Evolutionary conservation across 2,888 invertebrate species (phyloP).

Genomic region (Trichacis sp.): DNA sequence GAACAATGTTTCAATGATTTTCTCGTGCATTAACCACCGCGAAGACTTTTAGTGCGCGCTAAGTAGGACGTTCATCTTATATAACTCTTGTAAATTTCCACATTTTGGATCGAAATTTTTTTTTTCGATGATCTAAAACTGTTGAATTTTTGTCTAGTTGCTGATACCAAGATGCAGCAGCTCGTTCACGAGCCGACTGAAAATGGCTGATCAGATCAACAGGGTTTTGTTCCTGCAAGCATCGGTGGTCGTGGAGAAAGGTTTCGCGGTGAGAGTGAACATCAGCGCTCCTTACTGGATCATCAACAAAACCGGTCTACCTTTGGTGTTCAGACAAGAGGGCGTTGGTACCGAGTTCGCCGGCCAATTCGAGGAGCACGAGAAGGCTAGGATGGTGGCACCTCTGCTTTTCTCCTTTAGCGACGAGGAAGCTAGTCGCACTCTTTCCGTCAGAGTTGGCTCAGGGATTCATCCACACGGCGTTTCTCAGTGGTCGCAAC

Average conservation of each 20-base stretch:
- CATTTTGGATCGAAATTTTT: too few species aligned
- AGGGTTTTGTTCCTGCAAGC: conserved; percentile 83
- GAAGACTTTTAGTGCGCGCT: too few species aligned
- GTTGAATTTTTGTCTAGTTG: conserved; percentile 46
- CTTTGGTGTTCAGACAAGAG: conserved; percentile 94
- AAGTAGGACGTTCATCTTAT: too few species aligned
- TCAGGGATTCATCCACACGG: conserved; percentile 73
- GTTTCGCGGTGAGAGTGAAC: conserved; percentile 76
- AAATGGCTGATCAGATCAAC: conserved; percentile 80
- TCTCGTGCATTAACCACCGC: too few species aligned
- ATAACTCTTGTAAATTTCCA: too few species aligned
- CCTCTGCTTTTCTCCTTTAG: conserved; percentile 95
- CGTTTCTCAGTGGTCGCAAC: conserved; percentile 83
- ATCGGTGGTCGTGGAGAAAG: conserved; percentile 73
- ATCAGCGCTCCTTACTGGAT: conserved; percentile 94
- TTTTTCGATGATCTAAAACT: too few species aligned
- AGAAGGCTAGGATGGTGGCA: conserved; percentile 90
- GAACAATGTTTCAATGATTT: too few species aligned
- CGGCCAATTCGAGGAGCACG: conserved; percentile 95
- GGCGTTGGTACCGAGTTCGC: conserved; percentile 81
- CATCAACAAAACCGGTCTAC: conserved; percentile 94
- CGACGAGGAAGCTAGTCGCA: conserved; percentile 87
- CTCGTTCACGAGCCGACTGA: conserved; percentile 77
- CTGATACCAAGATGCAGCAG: conserved; percentile 62
- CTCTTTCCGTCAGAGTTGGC: conserved; percentile 83